A percentile compares a stretch with the other conserved stretches of the same genome.
Conservation (phyloP, 2,888 invertebrate species). For the Eupithecia subfuscata region DNA sequence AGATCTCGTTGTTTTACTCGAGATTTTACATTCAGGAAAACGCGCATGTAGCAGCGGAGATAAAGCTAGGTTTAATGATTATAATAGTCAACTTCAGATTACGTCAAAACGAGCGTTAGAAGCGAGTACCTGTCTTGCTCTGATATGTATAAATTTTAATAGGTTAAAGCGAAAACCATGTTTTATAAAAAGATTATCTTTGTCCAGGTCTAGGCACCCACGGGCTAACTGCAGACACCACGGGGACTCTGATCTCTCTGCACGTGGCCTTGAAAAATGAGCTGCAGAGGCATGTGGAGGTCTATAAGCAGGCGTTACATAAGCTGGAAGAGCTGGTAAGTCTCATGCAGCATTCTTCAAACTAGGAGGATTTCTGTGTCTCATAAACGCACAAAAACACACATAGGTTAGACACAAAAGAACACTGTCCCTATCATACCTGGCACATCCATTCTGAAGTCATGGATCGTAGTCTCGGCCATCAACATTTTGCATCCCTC, state of each 20-base stretch:
- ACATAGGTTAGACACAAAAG: too few relatives aligned
- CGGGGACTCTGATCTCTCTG: conserved; percentile 88
- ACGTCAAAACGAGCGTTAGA: not conserved
- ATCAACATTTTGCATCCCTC: too few relatives aligned
- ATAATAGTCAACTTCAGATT: not conserved
- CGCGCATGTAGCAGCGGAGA: not conserved
- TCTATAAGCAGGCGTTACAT: conserved; percentile 93
- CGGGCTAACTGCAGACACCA: conserved; percentile 89
- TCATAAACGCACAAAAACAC: not conserved
- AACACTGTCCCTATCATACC: too few relatives aligned
- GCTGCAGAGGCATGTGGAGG: conserved; percentile 92
- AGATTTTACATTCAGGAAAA: not conserved
- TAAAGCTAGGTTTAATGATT: not conserved
- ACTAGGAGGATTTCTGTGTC: not conserved
- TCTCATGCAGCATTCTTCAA: not conserved
- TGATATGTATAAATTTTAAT: not conserved
- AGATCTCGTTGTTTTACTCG: not conserved
- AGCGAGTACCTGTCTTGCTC: not conserved
- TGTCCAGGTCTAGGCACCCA: conserved; percentile 90
- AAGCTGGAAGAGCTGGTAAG: conserved; percentile 90
- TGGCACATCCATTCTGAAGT: too few relatives aligned
- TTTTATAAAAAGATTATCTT: not conserved
- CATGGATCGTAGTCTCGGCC: too few relatives aligned
- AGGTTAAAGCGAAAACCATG: not conserved
- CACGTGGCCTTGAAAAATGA: conserved; percentile 93